phyloP scores from a whole-genome alignment of 2,113 vertebrate species.

The Toxotes jaculatrix region DNA sequence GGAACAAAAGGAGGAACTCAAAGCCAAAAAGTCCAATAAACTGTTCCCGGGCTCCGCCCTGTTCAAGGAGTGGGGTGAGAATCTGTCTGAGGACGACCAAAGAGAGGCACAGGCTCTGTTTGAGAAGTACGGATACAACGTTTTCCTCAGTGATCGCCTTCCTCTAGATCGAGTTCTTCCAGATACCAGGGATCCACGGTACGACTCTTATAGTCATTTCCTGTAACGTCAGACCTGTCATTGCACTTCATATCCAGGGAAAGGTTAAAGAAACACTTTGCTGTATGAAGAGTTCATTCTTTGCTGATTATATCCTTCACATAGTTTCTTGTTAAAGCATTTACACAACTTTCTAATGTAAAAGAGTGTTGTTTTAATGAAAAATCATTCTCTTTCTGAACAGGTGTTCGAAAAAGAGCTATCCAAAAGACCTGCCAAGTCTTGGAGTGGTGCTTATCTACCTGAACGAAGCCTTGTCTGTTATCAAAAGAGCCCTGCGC shows the following conservation, averaged over 20 bases:
- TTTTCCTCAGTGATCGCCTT: slow-evolving; percentile 79
- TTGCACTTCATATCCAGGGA: not conserved
- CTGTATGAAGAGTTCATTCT: not conserved
- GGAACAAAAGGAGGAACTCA: not conserved
- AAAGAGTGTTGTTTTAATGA: not conserved
- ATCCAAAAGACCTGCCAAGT: slow-evolving; percentile 81
- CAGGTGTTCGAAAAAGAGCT: slow-evolving; percentile 81
- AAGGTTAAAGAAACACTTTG: too few species aligned
- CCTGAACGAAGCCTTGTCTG: slow-evolving; percentile 84
- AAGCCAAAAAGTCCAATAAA: slow-evolving; percentile 44
- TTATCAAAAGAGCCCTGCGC: slow-evolving; percentile 82
- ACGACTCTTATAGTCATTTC: not conserved
- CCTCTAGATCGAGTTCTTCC: slow-evolving; percentile 76
- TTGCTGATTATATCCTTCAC: not conserved
- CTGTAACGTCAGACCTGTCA: not conserved
- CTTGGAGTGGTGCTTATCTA: slow-evolving; percentile 86
- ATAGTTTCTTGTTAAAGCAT: not conserved
- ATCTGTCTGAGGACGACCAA: slow-evolving; percentile 78
- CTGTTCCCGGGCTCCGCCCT: slow-evolving; percentile 74
- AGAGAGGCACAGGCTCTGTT: slow-evolving; percentile 73
- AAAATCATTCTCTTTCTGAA: not conserved
- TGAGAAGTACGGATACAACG: slow-evolving; percentile 80
- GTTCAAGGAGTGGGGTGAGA: slow-evolving; percentile 74
- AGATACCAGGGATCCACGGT: slow-evolving; percentile 77
- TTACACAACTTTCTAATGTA: not conserved